Evolutionary conservation across 2,797 vertebrate genomes (phyloP).

Genomic region (Myotis findleyi): DNA sequence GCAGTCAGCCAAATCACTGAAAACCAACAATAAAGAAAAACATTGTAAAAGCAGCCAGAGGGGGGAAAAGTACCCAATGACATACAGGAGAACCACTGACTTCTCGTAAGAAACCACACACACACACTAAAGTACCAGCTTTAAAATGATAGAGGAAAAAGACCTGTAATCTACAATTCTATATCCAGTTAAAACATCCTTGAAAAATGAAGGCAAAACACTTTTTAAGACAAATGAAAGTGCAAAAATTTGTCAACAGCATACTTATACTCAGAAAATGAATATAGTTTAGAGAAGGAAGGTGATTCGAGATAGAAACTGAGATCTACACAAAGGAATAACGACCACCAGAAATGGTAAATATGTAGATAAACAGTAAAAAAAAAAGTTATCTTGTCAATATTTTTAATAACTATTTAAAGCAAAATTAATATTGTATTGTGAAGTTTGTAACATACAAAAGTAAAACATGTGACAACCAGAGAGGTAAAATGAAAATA

Average conservation of each 20-base stretch:
- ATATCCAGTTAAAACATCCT: neutral
- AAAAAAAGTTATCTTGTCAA: neutral
- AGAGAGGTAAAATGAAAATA: neutral
- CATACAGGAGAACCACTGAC: neutral
- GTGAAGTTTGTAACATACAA: neutral
- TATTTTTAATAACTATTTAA: neutral
- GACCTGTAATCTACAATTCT: neutral
- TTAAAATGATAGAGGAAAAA: neutral
- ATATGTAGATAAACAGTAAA: neutral
- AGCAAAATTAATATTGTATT: neutral
- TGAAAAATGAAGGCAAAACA: neutral
- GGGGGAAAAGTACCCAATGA: neutral
- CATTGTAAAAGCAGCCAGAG: neutral
- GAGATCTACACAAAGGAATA: neutral
- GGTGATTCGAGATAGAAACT: neutral
- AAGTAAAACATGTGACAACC: neutral
- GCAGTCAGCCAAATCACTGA: neutral
- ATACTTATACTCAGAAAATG: neutral
- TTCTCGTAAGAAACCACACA: neutral
- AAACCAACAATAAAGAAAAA: neutral
- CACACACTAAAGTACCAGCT: neutral
- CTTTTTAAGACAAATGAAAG: neutral
- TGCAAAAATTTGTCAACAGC: conserved; percentile 7
- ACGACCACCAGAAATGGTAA: neutral
- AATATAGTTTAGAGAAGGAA: neutral